Conservation (phyloP, 2,113 vertebrate genomes). For the Tretioscincus oriximinensis region DNA sequence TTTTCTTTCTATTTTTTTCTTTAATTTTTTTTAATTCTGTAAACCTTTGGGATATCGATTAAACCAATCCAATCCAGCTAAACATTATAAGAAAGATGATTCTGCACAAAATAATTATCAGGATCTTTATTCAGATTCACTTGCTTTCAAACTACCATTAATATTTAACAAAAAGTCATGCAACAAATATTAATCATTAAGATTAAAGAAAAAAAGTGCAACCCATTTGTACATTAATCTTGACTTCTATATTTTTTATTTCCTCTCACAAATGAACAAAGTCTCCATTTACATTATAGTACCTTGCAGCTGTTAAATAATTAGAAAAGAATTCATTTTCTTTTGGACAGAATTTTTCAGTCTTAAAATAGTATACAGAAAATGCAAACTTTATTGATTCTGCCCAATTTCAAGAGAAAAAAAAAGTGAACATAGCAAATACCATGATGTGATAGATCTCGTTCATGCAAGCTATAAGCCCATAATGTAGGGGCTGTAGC, state of each 20-base stretch:
- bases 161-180: slow-evolving; percentile 74
- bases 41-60: not conserved
- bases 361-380: slow-evolving; percentile 29
- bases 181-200: slow-evolving; percentile 57
- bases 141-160: slow-evolving; percentile 71
- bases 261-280: not conserved
- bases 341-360: slow-evolving; percentile 29
- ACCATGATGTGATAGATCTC: slow-evolving; percentile 23
- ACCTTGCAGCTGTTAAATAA: slow-evolving; percentile 30
- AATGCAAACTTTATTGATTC: slow-evolving; percentile 4
- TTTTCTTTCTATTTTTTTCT: too few species aligned
- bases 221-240: slow-evolving; percentile 52
- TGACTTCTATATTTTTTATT: not conserved
- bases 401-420: not conserved
- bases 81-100: slow-evolving; percentile 10
- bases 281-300: slow-evolving; percentile 25
- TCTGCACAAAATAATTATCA: slow-evolving; percentile 41
- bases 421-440: slow-evolving; percentile 10
- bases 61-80: not conserved
- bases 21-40: too few species aligned
- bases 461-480: slow-evolving; percentile 11
- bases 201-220: slow-evolving; percentile 38
- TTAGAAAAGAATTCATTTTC: slow-evolving; percentile 44
- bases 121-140: slow-evolving; percentile 74
- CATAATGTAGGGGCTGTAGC: not conserved